phyloP scores from a whole-genome alignment of 2,888 invertebrate genomes.

The Drosophila leonis region DNA sequence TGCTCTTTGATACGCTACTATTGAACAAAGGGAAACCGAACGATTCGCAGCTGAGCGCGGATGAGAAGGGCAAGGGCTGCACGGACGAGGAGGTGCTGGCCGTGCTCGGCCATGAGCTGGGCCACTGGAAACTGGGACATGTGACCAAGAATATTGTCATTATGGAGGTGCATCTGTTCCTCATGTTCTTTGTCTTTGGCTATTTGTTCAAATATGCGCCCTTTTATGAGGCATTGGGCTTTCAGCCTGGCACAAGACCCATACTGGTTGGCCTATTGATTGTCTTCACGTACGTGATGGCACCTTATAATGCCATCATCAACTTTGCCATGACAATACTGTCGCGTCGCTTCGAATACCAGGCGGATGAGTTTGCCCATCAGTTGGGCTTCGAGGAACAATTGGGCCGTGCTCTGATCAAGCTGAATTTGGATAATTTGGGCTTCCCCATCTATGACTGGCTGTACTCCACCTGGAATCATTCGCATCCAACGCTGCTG shows the following conservation, averaged over 20 bases:
- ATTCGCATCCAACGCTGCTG: slow-evolving; percentile 98
- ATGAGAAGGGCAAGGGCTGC: slow-evolving; percentile 88
- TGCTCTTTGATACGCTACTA: slow-evolving; percentile 97
- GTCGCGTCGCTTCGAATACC: slow-evolving; percentile 96
- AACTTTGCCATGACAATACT: slow-evolving; percentile 93
- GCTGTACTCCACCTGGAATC: slow-evolving; percentile 97
- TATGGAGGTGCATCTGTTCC: slow-evolving; percentile 91
- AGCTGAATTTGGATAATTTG: slow-evolving; percentile 97
- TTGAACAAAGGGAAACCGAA: slow-evolving; percentile 89
- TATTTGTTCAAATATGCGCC: slow-evolving; percentile 89
- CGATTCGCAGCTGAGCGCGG: slow-evolving; percentile 80
- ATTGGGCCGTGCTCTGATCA: slow-evolving; percentile 94
- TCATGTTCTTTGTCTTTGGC: slow-evolving; percentile 89
- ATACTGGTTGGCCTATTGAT: slow-evolving; percentile 96
- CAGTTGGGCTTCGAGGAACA: slow-evolving; percentile 91
- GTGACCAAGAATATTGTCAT: slow-evolving; percentile 93
- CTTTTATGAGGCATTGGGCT: slow-evolving; percentile 96
- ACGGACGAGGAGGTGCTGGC: slow-evolving; percentile 97
- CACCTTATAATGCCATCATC: slow-evolving; percentile 96
- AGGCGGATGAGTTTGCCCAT: slow-evolving; percentile 97
- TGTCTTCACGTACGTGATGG: slow-evolving; percentile 95
- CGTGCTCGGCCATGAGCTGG: slow-evolving; percentile 97
- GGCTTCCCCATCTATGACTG: slow-evolving; percentile 97
- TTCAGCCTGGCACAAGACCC: slow-evolving; percentile 91
- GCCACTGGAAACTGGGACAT: slow-evolving; percentile 98